Base-by-base conservation (phyloP, 1,140 invertebrate species). In the Drosophila burlai region DNA sequence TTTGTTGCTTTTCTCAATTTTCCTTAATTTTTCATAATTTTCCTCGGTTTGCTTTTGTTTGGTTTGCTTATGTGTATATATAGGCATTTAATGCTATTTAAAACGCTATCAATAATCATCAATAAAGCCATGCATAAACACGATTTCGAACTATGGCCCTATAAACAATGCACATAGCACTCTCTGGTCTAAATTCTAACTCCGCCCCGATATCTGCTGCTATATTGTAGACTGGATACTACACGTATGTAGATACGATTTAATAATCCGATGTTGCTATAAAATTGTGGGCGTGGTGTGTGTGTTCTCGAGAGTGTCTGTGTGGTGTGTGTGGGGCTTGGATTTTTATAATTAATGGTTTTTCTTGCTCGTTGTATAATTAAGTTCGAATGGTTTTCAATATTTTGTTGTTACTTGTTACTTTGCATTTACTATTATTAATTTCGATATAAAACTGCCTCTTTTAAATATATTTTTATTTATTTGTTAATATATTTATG, bases 341-440 rank as follows among this genome's bases (percentile, higher is more conserved):
- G 66, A n/a, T 24, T 55, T 72, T 60, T 79, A 78, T 79, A 79
- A 75, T 83, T 79, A 83, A 67, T 79, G 71, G 69, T 34, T 52
- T 78, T 81, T 77, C 69, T 91, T 91, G 83, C 83, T 91, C 89
- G 89, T 91, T 91, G 89, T 91, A 91, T 84, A 87, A 87, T 91
- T 91, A 91, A 91, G 89, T 91, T 91, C 89, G 87, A 91, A 91
- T 91, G 84, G 89, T 89, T 91, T 91, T 91, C 83, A 91, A 91
- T 87, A 78, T 82, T 87, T 89, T 81, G 52, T 81, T 81, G 72
- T 75, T 80, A 15, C 29, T 76, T 78, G 26, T 61, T 72, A 57
- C 81, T 64, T 69, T 76, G 72, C 65, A 50, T 84, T 86, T 61
- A 89, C 84, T 87, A 89, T 89, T 82, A 81, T 89, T 89, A 89